Percentiles rank a stretch among this genome's conserved stretches.
phyloP scores from a whole-genome alignment of 1,140 invertebrate genomes.

The Sycophaga agraensis region DNA sequence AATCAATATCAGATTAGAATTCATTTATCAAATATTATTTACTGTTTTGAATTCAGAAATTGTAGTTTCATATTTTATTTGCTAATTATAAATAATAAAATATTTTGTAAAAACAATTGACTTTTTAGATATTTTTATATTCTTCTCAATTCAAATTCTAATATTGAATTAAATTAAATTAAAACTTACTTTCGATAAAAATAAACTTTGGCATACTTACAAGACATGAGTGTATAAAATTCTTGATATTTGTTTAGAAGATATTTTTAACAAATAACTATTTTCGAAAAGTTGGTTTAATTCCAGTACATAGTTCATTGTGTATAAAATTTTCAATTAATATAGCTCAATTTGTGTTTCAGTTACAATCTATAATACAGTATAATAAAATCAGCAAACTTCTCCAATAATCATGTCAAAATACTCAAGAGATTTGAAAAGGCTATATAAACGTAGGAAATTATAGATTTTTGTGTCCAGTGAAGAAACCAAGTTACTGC shows the following conservation, averaged over 20 bases:
- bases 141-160: too few relatives aligned
- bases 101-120: too few relatives aligned
- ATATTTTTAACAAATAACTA: not conserved
- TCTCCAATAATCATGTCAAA: constrained; percentile 40
- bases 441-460: constrained; percentile 32
- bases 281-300: not conserved
- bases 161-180: too few relatives aligned
- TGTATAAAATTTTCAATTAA: not conserved
- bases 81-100: too few relatives aligned
- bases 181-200: constrained; percentile 8
- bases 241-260: not conserved
- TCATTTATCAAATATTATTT: not conserved
- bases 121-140: too few relatives aligned
- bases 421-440: constrained; percentile 41
- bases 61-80: too few relatives aligned
- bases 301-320: not conserved
- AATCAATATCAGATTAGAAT: not conserved
- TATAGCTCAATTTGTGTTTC: constrained; percentile 8
- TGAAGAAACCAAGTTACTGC: constrained; percentile 43
- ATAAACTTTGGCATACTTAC: constrained; percentile 15
- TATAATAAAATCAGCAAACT: constrained; percentile 26
- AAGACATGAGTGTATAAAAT: not conserved
- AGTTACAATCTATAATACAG: constrained; percentile 9
- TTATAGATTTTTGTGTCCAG: constrained; percentile 42
- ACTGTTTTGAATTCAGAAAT: not conserved